Base-by-base conservation (phyloP, 2,797 vertebrate genomes). In the Loriculus beryllinus region DNA sequence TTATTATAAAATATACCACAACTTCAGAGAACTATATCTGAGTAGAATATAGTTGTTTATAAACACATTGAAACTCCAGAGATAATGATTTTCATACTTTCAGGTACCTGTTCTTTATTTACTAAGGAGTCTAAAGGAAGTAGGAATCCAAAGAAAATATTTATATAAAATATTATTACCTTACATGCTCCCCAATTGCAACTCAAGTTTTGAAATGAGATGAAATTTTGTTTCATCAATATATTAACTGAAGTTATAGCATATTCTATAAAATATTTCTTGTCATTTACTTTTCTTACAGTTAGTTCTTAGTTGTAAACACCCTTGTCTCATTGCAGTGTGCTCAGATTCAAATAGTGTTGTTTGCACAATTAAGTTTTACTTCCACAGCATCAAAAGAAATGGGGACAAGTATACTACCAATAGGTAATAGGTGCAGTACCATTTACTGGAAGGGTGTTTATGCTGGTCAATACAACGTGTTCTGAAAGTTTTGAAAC, bases 401-500 rank as follows among this genome's bases (percentile, higher is more conserved):
- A 69, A 65, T 45, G 62, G 33, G 77, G 83, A 78, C 52, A 64
- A 95, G 40, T 60, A 86, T 78, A 90, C 92, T 96, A 97, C 88
- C 85, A 97, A 86, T 40, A 91, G 23, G 78, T 93, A 85, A 91
- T 29, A 12, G 68, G 56, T 67, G 89, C 96, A 40, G 81, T 88
- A 92, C 97, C 97, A 14, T 98, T 97, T 74, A 95, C 75, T 35
- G 97, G 96, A 37, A 97, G 48, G 39, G 96, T 95, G 91, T 91
- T 97, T 92, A 98, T 94, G 88, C 92, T 97, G 43, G 96, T 97
- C 81, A 96, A 74, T 74, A 97, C 97, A 95, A 99, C 97, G 2
- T 99, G 98, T 93, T 99, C 99, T 16, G 99, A 99, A 80, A 98
- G 98, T 95, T 98, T 98, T 28, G 98, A 98, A 94, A 98, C 57